Base-by-base conservation (phyloP, 2,797 vertebrate genomes). In the Enteromius afrohamiltoni region DNA sequence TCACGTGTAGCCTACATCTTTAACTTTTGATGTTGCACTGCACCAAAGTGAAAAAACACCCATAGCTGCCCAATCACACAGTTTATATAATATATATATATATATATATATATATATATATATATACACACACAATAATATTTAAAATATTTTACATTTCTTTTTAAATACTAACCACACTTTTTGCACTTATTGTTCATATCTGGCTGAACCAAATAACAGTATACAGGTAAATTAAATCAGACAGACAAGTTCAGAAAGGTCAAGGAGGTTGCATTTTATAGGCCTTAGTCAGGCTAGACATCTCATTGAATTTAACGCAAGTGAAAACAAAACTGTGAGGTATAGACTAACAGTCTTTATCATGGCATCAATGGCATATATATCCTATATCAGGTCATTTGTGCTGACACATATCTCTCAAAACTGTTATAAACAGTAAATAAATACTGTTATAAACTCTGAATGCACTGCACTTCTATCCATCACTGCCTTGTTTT, bases 1-100 rank as follows among this genome's bases (percentile, higher is more conserved):
- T 67, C 88, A 77, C 76, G 83, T 87, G 86, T 84, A 53, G 51
- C 51, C 51, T 53, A 47, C 5, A 60, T 81, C 80, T 70, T 49
- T 67, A 58, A 29, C 23, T 37, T 65, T 70, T 71, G 67, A 31
- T 37, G 83, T 55, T 21, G 69, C n/a, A 45, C 45, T 64, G 64
- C 37, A 29, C 53, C 78, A 82, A n/a, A 71, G 67, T 73, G 49
- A 60, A 85, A 49, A 31, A 16, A 60, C 19, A 29, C 4, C 3
- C 2, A 64, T n/a, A 9, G 6, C 10, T 34, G 82, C 11, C 60
- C 14, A 17, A 3, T n/a, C 1, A 83, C 14, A 47, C 60, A 31
- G 26, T 62, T 6, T 26, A 21, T 19, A 51, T 2, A 17, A 6
- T 21, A 21, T 53, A 53, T 53, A 53, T 7, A 53, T 21, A 21